Conservation (phyloP, 2,113 vertebrate genomes). For the Hydrolagus affinis region DNA sequence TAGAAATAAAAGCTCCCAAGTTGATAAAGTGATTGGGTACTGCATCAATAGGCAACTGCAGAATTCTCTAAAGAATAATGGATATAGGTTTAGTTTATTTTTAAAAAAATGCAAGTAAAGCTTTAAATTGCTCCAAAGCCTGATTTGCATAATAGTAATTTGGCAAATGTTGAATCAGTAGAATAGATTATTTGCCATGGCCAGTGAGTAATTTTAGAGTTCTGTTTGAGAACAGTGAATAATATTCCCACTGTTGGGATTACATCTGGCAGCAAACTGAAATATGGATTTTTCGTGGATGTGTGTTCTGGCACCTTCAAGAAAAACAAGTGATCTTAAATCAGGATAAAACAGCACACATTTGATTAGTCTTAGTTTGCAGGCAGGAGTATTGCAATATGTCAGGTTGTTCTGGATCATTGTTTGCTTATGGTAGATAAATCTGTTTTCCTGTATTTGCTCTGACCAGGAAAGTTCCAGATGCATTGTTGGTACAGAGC, state of each 20-base stretch:
- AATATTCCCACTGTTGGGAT: background rate
- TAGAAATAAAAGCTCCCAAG: too few species aligned
- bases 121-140: background rate
- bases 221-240: background rate
- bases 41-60: too few species aligned
- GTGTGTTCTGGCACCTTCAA: background rate
- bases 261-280: background rate
- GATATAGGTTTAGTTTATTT: too few species aligned
- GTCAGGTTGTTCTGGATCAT: too few species aligned
- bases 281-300: background rate
- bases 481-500: too few species aligned
- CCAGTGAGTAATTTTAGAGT: background rate
- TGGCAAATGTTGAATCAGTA: constrained; percentile 36
- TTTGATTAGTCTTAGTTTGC: background rate
- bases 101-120: too few species aligned
- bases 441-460: too few species aligned
- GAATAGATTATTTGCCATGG: background rate
- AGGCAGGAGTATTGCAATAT: too few species aligned
- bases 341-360: background rate
- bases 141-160: constrained; percentile 6
- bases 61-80: too few species aligned
- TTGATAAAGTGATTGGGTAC: too few species aligned
- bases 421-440: too few species aligned
- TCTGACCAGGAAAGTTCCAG: too few species aligned
- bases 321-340: background rate